Evolutionary conservation across 2,113 vertebrate genomes (phyloP).

Genomic region (Rousettus leschenaultii): DNA sequence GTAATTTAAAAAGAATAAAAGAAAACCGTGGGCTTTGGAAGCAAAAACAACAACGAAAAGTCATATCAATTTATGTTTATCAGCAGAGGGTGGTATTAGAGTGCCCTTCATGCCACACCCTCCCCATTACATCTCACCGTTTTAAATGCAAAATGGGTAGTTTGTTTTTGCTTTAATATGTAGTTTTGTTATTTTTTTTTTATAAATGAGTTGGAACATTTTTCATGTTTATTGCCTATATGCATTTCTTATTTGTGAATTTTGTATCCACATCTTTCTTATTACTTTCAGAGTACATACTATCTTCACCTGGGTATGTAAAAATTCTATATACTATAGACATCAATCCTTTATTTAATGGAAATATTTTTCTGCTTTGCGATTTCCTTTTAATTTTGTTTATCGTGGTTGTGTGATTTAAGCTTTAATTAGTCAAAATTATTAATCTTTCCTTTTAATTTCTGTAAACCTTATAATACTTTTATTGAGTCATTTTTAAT

Average conservation of each 20-base stretch:
- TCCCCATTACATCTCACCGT: neutral
- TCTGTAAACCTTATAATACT: neutral
- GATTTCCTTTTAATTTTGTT: neutral
- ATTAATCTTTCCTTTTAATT: neutral
- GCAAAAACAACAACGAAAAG: neutral
- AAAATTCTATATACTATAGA: neutral
- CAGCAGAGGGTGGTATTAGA: neutral
- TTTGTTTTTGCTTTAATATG: neutral
- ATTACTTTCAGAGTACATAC: neutral
- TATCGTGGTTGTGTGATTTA: neutral
- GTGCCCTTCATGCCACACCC: too few species aligned
- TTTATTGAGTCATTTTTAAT: constrained; percentile 23
- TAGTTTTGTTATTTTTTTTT: neutral
- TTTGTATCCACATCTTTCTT: neutral
- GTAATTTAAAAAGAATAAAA: too few species aligned
- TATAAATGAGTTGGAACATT: neutral
- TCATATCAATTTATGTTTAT: neutral
- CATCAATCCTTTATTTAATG: neutral
- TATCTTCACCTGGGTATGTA: neutral
- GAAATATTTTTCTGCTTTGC: constrained; percentile 9
- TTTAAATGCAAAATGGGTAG: neutral
- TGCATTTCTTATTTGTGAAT: neutral
- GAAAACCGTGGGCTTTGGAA: neutral
- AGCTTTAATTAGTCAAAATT: neutral
- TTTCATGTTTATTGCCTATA: neutral